Evolutionary conservation across 92 coral and sea anemone species (phyloP).

Genomic region (Epizoanthus scotinus): DNA sequence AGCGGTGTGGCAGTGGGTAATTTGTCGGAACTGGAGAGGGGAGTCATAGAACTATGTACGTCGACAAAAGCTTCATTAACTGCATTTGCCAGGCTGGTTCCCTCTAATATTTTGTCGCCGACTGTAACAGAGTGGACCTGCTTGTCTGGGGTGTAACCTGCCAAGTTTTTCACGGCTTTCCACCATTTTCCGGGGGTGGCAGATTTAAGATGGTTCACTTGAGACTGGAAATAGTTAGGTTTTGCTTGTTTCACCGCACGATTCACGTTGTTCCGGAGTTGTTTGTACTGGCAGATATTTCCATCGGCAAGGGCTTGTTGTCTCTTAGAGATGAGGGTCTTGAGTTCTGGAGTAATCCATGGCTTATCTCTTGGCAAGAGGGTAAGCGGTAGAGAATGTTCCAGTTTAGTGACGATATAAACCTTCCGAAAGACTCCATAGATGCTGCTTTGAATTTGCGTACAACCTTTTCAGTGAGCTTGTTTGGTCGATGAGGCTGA

Average conservation of each 20-base stretch:
- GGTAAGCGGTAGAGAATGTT: conserved; percentile 38
- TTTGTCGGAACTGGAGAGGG: conserved; percentile 22
- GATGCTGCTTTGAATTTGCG: conserved; percentile 35
- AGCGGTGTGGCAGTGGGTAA: conserved; percentile 6
- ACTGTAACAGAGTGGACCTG: conserved; percentile 35
- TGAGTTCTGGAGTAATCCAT: conserved; percentile 46
- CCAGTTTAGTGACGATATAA: conserved; percentile 31
- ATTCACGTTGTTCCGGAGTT: conserved; percentile 35
- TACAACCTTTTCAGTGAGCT: conserved; percentile 31
- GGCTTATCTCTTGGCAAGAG: conserved; percentile 39
- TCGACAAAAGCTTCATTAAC: conserved; percentile 41
- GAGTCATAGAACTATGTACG: conserved; percentile 37
- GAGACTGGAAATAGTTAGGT: conserved; percentile 26
- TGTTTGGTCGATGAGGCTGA: conserved; percentile 32
- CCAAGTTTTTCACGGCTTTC: conserved; percentile 39
- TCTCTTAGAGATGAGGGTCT: conserved; percentile 33
- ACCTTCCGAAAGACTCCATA: conserved; percentile 22
- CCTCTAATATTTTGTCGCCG: conserved; percentile 29
- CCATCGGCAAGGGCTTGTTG: conserved; percentile 35
- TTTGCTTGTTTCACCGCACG: conserved; percentile 31
- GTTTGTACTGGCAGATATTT: conserved; percentile 6
- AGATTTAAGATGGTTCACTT: conserved; percentile 45
- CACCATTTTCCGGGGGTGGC: conserved; percentile 42
- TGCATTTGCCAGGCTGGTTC: conserved; percentile 29
- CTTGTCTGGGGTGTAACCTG: conserved; percentile 39